phyloP scores from a whole-genome alignment of 2,113 vertebrate species.

The Otis tarda region DNA sequence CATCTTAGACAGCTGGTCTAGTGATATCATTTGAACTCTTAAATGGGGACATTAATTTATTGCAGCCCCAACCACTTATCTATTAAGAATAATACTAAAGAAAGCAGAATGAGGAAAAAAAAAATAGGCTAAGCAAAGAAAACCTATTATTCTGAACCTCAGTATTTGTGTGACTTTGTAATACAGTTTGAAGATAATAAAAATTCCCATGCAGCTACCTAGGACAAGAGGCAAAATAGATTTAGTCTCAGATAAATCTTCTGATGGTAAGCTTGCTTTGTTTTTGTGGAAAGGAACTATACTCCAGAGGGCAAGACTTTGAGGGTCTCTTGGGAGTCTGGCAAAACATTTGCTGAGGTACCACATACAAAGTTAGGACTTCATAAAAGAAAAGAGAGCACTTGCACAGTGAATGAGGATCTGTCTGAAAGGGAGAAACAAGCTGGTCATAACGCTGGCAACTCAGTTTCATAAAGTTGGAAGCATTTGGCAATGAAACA shows the following conservation, averaged over 20 bases:
- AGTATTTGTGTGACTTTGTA: neutral
- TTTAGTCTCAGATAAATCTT: neutral
- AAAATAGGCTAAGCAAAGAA: neutral
- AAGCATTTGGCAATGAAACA: neutral
- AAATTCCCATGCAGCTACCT: neutral
- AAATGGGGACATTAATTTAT: neutral
- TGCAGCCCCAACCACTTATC: neutral
- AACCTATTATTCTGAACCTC: neutral
- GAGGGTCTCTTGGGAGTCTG: neutral
- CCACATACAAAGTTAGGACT: neutral
- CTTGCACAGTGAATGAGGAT: neutral
- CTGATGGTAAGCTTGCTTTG: neutral
- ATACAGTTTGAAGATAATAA: neutral
- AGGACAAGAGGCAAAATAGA: neutral
- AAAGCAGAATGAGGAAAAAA: neutral
- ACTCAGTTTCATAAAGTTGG: neutral
- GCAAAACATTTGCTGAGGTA: neutral
- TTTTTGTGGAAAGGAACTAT: neutral
- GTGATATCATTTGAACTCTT: neutral
- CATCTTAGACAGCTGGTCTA: neutral
- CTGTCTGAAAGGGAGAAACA: neutral
- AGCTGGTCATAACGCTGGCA: neutral
- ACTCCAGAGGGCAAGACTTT: neutral
- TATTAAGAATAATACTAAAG: neutral
- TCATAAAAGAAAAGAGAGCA: neutral